Base-by-base conservation (phyloP, 2,113 vertebrate species). In the Pelobates fuscus region DNA sequence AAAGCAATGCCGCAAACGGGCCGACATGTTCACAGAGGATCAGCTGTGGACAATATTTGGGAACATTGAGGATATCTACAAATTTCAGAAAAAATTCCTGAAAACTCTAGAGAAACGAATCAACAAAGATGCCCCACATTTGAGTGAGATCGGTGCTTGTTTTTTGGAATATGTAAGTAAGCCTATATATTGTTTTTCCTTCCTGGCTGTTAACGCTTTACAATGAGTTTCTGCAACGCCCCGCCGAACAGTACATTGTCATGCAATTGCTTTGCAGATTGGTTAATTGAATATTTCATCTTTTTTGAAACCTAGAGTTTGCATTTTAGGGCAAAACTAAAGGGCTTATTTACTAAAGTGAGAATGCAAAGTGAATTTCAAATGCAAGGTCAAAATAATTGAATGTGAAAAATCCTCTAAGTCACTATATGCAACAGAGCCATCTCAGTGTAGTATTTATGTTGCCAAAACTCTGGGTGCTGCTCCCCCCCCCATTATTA, bases 21-120 rank as follows among this genome's bases (percentile, higher is more conserved):
- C 91, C 0, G 95, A 98, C 82, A 98, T 99, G 97, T 99, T 98
- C 84, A 95, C 83, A 0, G 95, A 98, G 7, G 95, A 98, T 27
- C 95, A 98, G 84, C 89, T 98, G 32, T 91, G 86, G 12, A 95
- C 92, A 80, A 97, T 98, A 85, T 99, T 98, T 49, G 93, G 97
- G 10, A 93, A 92, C 43, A 98, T 98, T 2, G 94, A 99, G 64
- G 95, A 99, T 18, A 96, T 98, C 81, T 98, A 98, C 82, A 90
- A 92, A 21, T 97, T 95, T 85, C 96, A 98, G 84, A 95, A 94
- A 80, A 95, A 90, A 78, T 97, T 99, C 74, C 89, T 95, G 62
- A 95, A 93, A 83, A 93, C 88, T 0, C 85, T 99, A 78, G 97
- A 99, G 82, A 96, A 93, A 81, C 94, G 88, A 78, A 95, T 97